Evolutionary conservation across 2,888 invertebrate genomes (phyloP).

Genomic region (Hemistola chrysoprasaria): DNA sequence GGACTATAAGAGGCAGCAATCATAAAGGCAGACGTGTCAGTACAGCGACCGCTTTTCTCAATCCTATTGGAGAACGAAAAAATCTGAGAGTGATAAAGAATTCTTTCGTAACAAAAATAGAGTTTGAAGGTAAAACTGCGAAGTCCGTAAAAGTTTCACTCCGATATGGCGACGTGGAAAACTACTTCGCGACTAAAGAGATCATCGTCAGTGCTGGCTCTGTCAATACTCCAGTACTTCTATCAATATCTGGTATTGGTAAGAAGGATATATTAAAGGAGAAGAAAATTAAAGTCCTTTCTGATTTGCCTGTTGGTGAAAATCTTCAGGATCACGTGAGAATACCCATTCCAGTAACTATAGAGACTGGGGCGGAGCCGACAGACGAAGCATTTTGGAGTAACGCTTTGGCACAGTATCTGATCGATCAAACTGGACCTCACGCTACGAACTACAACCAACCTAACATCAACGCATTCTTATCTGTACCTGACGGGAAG

Average conservation of each 20-base stretch:
- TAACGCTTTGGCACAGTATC: slow-evolving; percentile 61
- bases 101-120: slow-evolving; percentile 46
- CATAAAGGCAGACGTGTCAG: slow-evolving; percentile 79
- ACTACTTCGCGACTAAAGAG: slow-evolving; percentile 56
- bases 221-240: slow-evolving; percentile 59
- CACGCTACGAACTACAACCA: slow-evolving; percentile 66
- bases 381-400: slow-evolving; percentile 56
- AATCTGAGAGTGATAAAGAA: slow-evolving; percentile 64
- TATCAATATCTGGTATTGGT: slow-evolving; percentile 69
- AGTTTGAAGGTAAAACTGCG: slow-evolving; percentile 47
- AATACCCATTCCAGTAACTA: slow-evolving; percentile 62
- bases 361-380: slow-evolving; percentile 54
- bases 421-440: slow-evolving; percentile 66
- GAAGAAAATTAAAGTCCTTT: slow-evolving; percentile 48
- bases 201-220: slow-evolving; percentile 65
- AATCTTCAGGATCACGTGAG: slow-evolving; percentile 75
- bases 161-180: slow-evolving; percentile 42
- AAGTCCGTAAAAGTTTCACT: slow-evolving; percentile 51
- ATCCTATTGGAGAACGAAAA: slow-evolving; percentile 47
- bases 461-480: slow-evolving; percentile 68
- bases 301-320: slow-evolving; percentile 63
- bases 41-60: slow-evolving; percentile 77
- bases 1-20: slow-evolving; percentile 75
- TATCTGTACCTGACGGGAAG: slow-evolving; percentile 55
- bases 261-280: slow-evolving; percentile 53